These are phyloP conservation scores for Macaria notata DNA, from an alignment of 2,888 invertebrate genomes.

Conservation along the genomic window DNA sequence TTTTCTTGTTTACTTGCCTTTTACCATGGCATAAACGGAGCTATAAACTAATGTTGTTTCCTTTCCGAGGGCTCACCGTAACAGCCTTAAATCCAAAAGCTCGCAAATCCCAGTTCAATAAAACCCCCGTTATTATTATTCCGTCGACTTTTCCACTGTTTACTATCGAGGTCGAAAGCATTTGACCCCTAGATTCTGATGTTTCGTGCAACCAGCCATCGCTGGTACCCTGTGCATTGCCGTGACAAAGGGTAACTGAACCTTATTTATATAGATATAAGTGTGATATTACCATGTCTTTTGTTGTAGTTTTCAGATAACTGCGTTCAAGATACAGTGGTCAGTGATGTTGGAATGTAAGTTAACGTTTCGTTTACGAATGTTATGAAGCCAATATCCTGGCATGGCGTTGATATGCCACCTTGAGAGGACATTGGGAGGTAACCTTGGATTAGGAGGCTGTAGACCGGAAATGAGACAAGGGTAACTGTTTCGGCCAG, in stretches of 20 bases:
- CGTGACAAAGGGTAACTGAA: neutral
- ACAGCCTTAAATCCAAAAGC: constrained; percentile 6
- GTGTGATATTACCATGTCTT: too few species aligned
- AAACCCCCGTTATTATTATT: constrained; percentile 24
- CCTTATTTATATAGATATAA: neutral
- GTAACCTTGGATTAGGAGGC: constrained; percentile 20
- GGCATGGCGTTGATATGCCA: constrained; percentile 15
- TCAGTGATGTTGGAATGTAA: constrained; percentile 8
- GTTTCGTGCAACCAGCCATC: constrained; percentile 7
- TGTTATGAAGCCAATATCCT: constrained; percentile 19
- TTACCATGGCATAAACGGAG: too few species aligned
- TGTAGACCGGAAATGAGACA: constrained; percentile 19
- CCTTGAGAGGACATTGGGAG: constrained; percentile 14
- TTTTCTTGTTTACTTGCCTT: too few species aligned
- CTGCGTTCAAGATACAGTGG: constrained; percentile 4
- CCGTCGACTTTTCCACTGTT: constrained; percentile 21
- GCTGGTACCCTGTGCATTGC: constrained; percentile 5
- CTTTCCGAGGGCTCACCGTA: neutral
- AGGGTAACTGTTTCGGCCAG: constrained; percentile 9
- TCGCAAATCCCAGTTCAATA: constrained; percentile 18
- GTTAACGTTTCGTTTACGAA: constrained; percentile 11
- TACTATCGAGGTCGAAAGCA: constrained; percentile 29
- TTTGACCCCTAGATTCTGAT: constrained; percentile 23
- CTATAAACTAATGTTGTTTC: too few species aligned
- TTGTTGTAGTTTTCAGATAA: constrained; percentile 5